These are phyloP conservation scores for Dendrocopos noguchii DNA, from an alignment of 2,113 vertebrate genomes.

Conservation along the genomic window DNA sequence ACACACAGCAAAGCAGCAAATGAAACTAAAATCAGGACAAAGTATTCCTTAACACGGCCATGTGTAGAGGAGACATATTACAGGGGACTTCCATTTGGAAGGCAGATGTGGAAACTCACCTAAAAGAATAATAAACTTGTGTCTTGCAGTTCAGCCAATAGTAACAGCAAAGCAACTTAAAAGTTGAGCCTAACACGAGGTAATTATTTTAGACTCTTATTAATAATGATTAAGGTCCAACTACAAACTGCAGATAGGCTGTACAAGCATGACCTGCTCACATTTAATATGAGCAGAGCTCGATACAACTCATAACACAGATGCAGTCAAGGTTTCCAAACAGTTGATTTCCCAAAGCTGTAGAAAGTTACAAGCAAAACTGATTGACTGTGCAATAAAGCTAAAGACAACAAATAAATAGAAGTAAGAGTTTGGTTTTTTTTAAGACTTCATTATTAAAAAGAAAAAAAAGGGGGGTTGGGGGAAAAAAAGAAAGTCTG, in stretches of 20 bases:
- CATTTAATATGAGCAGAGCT: background rate
- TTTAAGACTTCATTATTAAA: background rate
- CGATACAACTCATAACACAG: background rate
- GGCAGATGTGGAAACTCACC: constrained; percentile 18
- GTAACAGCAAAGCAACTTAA: background rate
- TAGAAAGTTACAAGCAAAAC: background rate
- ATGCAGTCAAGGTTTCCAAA: background rate
- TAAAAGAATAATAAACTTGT: constrained; percentile 5
- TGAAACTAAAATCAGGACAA: background rate
- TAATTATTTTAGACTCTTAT: background rate
- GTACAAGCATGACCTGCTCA: background rate
- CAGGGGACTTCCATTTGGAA: background rate
- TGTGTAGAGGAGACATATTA: background rate
- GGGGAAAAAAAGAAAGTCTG: too few relatives aligned
- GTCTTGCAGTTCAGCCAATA: background rate
- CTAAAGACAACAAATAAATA: background rate
- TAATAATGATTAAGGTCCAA: background rate
- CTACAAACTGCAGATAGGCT: background rate
- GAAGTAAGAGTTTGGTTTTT: too few relatives aligned
- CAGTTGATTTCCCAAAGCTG: background rate
- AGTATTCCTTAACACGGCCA: background rate
- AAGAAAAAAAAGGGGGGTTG: background rate
- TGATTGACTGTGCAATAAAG: background rate
- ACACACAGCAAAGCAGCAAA: background rate
- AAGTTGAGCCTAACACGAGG: background rate